A percentile compares a stretch with the other conserved stretches of the same genome.
Conservation (phyloP, 1,140 invertebrate species). For the Leptinotarsa defecta region DNA sequence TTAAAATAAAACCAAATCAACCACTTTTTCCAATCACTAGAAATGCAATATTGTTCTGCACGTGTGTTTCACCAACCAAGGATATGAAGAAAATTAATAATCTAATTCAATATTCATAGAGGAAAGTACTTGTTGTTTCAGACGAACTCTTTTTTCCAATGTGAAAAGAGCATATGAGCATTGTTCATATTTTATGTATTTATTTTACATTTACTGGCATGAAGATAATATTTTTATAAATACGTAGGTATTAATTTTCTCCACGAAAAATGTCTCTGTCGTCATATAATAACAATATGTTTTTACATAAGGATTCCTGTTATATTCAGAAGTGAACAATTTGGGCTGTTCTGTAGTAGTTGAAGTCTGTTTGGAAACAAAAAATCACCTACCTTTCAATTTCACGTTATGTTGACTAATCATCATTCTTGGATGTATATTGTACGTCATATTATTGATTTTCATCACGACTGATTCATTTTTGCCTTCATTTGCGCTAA, state of each 20-base stretch:
- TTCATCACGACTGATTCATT: constrained; percentile 16
- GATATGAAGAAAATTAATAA: no score
- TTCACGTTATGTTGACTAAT: constrained; percentile 10
- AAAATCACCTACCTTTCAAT: neutral
- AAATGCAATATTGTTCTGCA: no score
- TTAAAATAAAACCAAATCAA: no score
- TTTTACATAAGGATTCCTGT: neutral
- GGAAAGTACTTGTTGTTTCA: no score
- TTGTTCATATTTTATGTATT: no score
- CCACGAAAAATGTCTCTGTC: neutral
- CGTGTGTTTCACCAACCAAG: no score
- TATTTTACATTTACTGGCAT: no score
- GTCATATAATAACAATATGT: neutral
- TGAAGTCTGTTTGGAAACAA: no score
- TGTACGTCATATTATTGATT: neutral
- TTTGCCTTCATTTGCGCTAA: neutral
- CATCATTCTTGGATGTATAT: constrained; percentile 19
- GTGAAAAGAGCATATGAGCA: no score
- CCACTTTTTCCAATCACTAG: no score
- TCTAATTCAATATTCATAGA: no score
- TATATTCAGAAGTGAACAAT: neutral
- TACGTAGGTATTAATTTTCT: neutral
- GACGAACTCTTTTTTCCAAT: no score
- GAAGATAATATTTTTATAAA: neutral
- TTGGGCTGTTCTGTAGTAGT: neutral